These are phyloP conservation scores for Chalcosyrphus nemorum DNA, from an alignment of 2,888 invertebrate genomes.

Conservation along the genomic window DNA sequence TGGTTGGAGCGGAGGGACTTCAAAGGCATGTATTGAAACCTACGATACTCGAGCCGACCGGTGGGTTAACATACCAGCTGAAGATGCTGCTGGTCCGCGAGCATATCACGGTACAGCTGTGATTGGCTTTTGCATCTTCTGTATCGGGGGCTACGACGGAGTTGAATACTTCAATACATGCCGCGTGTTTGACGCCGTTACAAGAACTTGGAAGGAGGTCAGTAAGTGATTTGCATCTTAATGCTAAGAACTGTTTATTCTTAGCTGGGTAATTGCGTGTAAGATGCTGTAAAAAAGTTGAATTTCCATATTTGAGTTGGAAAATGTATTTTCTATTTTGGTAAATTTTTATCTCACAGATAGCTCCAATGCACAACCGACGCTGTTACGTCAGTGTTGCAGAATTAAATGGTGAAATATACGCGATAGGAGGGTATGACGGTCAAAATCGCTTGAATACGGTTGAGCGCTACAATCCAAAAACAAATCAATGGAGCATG, in stretches of 20 bases:
- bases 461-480: slow-evolving; percentile 92
- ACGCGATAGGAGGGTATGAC: slow-evolving; percentile 94
- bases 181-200: slow-evolving; percentile 92
- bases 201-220: slow-evolving; percentile 92
- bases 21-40: slow-evolving; percentile 88
- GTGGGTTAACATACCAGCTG: slow-evolving; percentile 88
- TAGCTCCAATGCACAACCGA: slow-evolving; percentile 94
- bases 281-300: not conserved
- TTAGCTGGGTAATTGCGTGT: slow-evolving; percentile 33
- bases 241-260: slow-evolving; percentile 7
- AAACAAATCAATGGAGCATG: slow-evolving; percentile 93
- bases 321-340: slow-evolving; percentile 17
- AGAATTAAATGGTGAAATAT: slow-evolving; percentile 89
- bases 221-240: slow-evolving; percentile 47
- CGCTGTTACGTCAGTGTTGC: slow-evolving; percentile 94
- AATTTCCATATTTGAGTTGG: slow-evolving; percentile 17
- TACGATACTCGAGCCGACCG: slow-evolving; percentile 95
- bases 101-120: slow-evolving; percentile 98
- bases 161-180: slow-evolving; percentile 90
- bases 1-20: slow-evolving; percentile 87
- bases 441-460: slow-evolving; percentile 93
- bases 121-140: slow-evolving; percentile 91
- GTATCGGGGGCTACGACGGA: slow-evolving; percentile 97
- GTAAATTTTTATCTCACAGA: slow-evolving; percentile 78
- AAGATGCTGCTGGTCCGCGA: slow-evolving; percentile 91